phyloP scores from a whole-genome alignment of 53 echinoderm and acorn worm species.

The Crossaster papposus region DNA sequence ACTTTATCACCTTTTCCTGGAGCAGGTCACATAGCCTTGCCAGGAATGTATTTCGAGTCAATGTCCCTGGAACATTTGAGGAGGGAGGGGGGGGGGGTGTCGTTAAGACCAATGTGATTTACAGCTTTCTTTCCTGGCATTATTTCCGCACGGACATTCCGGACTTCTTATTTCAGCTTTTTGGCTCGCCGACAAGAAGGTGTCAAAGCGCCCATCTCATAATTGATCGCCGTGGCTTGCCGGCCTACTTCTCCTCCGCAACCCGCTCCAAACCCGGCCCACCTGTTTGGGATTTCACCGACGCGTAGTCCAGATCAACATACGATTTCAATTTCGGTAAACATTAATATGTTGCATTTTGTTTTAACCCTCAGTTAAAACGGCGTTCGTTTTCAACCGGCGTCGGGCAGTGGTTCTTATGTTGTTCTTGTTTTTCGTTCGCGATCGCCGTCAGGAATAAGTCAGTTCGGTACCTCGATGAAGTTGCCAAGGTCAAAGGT shows the following conservation, averaged over 20 bases:
- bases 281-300: constrained; percentile 16
- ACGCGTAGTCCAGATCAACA: not conserved
- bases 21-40: not conserved
- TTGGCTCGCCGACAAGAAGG: constrained; percentile 7
- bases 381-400: too few relatives aligned
- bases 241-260: not conserved
- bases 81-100: not conserved
- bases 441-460: too few relatives aligned
- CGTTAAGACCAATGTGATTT: not conserved
- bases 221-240: constrained; percentile 22
- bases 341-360: not conserved
- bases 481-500: too few relatives aligned
- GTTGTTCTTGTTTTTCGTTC: too few relatives aligned
- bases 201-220: constrained; percentile 30
- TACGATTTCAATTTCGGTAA: not conserved
- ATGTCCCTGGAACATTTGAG: not conserved
- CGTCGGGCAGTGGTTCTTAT: too few relatives aligned
- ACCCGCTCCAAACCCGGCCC: not conserved
- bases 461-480: too few relatives aligned
- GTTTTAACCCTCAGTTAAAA: not conserved
- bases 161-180: not conserved
- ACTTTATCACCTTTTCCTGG: not conserved
- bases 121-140: constrained; percentile 40
- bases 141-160: constrained; percentile 7
- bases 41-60: not conserved